phyloP scores from a whole-genome alignment of 2,888 invertebrate genomes.

The Drosophila borborema region DNA sequence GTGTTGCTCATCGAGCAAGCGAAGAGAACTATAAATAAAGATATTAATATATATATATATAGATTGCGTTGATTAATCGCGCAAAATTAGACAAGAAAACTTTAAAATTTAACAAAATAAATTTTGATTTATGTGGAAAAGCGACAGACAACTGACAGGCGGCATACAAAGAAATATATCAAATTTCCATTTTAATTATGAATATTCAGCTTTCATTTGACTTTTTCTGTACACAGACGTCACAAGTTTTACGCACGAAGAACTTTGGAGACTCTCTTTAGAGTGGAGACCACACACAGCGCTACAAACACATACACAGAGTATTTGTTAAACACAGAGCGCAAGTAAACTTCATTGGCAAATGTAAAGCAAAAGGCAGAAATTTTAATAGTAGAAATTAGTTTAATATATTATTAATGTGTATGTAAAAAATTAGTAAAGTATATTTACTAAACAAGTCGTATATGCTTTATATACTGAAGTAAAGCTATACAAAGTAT shows the following conservation, averaged over 20 bases:
- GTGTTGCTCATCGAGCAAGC: conserved; percentile 38
- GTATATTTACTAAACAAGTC: too few relatives aligned
- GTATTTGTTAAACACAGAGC: neutral
- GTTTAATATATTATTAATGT: too few relatives aligned
- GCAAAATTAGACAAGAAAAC: conserved; percentile 76
- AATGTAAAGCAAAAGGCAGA: too few relatives aligned
- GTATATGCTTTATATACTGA: too few relatives aligned
- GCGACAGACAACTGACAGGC: conserved; percentile 60
- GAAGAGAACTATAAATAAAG: conserved; percentile 60
- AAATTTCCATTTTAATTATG: conserved; percentile 67
- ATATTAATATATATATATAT: conserved; percentile 12
- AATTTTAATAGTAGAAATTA: too few relatives aligned
- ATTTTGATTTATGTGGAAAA: conserved; percentile 72
- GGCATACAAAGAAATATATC: conserved; percentile 59
- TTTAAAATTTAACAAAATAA: conserved; percentile 61
- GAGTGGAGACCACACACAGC: conserved; percentile 41
- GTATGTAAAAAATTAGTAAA: too few relatives aligned
- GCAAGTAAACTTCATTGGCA: neutral
- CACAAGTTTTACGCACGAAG: conserved; percentile 54
- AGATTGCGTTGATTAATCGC: conserved; percentile 68
- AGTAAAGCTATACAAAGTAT: too few relatives aligned
- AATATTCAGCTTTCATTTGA: conserved; percentile 50
- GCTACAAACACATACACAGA: neutral
- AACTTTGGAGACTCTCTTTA: conserved; percentile 30
- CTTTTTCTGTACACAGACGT: conserved; percentile 13